Conservation (phyloP, 2,797 vertebrate species). For the Sarcophilus harrisii region DNA sequence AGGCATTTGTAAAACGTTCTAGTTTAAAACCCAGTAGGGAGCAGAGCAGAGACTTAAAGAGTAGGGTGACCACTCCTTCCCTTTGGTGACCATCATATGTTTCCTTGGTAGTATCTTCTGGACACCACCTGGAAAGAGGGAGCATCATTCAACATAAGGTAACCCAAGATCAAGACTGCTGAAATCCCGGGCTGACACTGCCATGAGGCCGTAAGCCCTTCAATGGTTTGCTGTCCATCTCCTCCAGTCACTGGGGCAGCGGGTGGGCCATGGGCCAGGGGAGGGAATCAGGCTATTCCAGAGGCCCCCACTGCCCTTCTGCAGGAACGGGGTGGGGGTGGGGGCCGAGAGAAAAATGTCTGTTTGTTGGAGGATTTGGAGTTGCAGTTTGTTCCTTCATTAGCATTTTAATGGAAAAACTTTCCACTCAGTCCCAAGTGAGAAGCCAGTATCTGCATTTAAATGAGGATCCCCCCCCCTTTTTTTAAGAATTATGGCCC, state of each 20-base stretch:
- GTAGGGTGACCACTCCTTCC: not conserved
- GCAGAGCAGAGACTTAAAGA: not conserved
- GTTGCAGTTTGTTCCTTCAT: constrained; percentile 87
- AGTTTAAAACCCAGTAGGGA: not conserved
- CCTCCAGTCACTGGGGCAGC: not conserved
- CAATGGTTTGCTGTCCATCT: not conserved
- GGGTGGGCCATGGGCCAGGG: not conserved
- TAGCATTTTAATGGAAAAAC: constrained; percentile 92
- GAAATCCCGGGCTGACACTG: not conserved
- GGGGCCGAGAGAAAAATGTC: constrained; percentile 44
- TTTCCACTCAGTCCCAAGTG: constrained; percentile 86
- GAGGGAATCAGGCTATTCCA: constrained; percentile 56
- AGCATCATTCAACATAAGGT: constrained; percentile 5
- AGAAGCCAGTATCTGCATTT: constrained; percentile 89
- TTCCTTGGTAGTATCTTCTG: not conserved
- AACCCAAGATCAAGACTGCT: not conserved
- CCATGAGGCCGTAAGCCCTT: not conserved
- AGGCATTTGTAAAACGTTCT: not conserved
- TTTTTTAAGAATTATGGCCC: constrained; percentile 79
- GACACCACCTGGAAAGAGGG: not conserved
- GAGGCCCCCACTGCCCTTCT: constrained; percentile 67
- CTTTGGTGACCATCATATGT: not conserved
- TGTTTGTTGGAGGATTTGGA: constrained; percentile 77
- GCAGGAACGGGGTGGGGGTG: constrained; percentile 68
- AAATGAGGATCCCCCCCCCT: constrained; percentile 82